These are phyloP conservation scores for Strongylocentrotus purpuratus DNA, from an alignment of 35 echinoderm and acorn worm species.

Conservation along the genomic window DNA sequence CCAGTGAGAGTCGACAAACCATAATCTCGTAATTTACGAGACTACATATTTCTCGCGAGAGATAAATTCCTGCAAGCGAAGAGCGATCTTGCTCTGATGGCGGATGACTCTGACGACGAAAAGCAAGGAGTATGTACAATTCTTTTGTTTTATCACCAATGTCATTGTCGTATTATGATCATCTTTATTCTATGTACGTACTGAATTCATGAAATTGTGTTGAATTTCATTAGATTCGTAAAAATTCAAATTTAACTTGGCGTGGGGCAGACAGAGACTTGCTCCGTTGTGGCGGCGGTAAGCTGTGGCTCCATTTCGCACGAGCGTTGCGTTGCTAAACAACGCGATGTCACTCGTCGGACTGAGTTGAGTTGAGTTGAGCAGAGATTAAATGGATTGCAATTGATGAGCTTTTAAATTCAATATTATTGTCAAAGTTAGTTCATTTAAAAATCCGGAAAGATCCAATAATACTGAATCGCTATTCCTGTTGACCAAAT, in stretches of 20 bases:
- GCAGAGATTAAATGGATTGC: too few relatives aligned
- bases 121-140: constrained; percentile 61
- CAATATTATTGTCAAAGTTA: too few relatives aligned
- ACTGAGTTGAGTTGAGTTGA: not conserved
- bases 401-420: too few relatives aligned
- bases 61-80: constrained; percentile 2
- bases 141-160: not conserved
- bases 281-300: not conserved
- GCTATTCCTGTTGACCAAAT: too few relatives aligned
- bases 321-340: constrained; percentile 13
- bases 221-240: not conserved
- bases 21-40: not conserved
- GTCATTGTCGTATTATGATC: not conserved
- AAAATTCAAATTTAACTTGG: not conserved
- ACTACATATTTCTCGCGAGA: not conserved
- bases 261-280: not conserved
- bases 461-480: too few relatives aligned
- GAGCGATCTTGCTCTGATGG: constrained; percentile 57
- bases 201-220: not conserved
- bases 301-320: not conserved
- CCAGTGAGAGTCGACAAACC: too few relatives aligned
- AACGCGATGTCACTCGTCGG: not conserved
- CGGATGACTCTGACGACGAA: constrained; percentile 79
- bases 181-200: not conserved
- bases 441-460: too few relatives aligned